Evolutionary conservation across 1,140 invertebrate genomes (phyloP).

Genomic region (Apis cerana): DNA sequence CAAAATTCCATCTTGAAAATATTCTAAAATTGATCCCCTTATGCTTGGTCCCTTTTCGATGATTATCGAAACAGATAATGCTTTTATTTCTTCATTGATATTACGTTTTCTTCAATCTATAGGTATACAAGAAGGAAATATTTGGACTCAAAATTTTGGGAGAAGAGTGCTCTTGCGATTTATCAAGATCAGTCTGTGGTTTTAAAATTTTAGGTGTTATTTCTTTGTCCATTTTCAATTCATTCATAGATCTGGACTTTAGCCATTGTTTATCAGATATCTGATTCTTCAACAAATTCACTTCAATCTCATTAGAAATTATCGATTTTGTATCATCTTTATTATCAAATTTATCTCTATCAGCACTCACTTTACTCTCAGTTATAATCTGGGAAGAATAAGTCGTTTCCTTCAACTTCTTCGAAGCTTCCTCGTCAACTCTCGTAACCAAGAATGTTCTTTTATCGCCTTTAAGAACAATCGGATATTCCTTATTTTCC

Average conservation of each 20-base stretch:
- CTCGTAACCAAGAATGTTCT: conserved; percentile 18
- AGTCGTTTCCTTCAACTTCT: not conserved
- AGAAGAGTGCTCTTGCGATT: not conserved
- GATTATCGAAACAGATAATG: too few relatives aligned
- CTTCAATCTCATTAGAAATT: not conserved
- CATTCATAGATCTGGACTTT: not conserved
- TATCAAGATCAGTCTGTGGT: not conserved
- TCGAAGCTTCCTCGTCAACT: not conserved
- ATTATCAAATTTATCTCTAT: not conserved
- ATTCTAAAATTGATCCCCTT: not conserved
- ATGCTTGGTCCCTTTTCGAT: not conserved
- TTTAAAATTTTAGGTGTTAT: not conserved
- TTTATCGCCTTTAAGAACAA: not conserved
- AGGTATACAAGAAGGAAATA: conserved; percentile 47
- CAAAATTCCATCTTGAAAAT: not conserved
- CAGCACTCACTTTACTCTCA: not conserved
- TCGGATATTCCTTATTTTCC: not conserved
- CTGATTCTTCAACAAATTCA: not conserved
- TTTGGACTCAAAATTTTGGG: conserved; percentile 28
- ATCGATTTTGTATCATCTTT: too few relatives aligned
- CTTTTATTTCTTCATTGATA: not conserved
- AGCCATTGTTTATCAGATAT: not conserved
- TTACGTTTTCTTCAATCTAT: not conserved
- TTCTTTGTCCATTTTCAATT: not conserved
- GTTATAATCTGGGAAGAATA: not conserved